Evolutionary conservation across 2,888 invertebrate genomes (phyloP).

Genomic region (Loripinus fragilis): DNA sequence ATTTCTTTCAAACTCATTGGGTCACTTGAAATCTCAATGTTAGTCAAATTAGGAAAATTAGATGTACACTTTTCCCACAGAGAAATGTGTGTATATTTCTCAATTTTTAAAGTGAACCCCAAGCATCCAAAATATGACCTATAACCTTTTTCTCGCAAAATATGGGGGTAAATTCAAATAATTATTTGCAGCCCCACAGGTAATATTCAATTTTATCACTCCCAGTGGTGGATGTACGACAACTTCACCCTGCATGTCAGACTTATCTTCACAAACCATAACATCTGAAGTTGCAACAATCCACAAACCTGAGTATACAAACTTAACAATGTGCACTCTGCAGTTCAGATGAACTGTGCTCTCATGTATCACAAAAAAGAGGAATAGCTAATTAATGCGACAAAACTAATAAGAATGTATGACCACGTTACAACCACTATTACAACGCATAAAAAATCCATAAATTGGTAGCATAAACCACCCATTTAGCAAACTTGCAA

Average conservation of each 20-base stretch:
- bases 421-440: too few relatives aligned
- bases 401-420: too few relatives aligned
- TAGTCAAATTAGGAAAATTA: background rate
- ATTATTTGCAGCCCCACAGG: slow-evolving; percentile 20
- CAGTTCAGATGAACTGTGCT: background rate
- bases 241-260: background rate
- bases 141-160: slow-evolving; percentile 3
- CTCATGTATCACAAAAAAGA: too few relatives aligned
- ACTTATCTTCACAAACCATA: slow-evolving; percentile 16
- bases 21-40: background rate
- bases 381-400: too few relatives aligned
- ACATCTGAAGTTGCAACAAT: background rate
- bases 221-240: slow-evolving; percentile 2
- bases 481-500: too few relatives aligned
- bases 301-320: slow-evolving; percentile 2
- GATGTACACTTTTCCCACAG: background rate
- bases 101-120: background rate
- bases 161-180: slow-evolving; percentile 1
- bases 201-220: slow-evolving; percentile 18
- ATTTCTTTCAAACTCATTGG: slow-evolving; percentile 20
- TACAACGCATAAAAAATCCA: too few relatives aligned
- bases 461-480: too few relatives aligned
- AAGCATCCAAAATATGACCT: slow-evolving; percentile 1
- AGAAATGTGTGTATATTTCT: background rate
- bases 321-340: slow-evolving; percentile 1